Evolutionary conservation across 64 coral and sea anemone species (phyloP).

Genomic region (Actinia equina): DNA sequence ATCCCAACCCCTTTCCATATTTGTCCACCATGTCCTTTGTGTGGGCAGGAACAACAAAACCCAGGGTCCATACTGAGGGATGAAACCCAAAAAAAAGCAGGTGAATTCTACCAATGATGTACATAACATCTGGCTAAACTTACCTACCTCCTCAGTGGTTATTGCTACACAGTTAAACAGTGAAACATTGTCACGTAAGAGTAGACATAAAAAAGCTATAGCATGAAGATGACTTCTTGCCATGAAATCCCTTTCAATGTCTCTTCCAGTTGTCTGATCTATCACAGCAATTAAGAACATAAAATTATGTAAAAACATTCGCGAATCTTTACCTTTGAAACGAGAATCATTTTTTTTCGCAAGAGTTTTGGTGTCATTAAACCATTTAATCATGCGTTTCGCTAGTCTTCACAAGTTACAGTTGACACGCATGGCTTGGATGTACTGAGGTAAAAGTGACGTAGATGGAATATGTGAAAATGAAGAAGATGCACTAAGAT

Average conservation of each 20-base stretch:
- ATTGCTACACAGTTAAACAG: constrained; percentile 33
- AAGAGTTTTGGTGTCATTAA: constrained; percentile 40
- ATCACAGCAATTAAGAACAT: constrained; percentile 9
- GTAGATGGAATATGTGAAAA: constrained; percentile 16
- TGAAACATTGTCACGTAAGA: constrained; percentile 32
- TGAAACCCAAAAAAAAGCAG: background rate
- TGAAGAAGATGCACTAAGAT: background rate
- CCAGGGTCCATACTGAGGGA: background rate
- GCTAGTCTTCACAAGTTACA: constrained; percentile 22
- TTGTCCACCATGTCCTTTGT: constrained; percentile 27
- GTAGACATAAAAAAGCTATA: constrained; percentile 30
- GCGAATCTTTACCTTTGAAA: constrained; percentile 53
- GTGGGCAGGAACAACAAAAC: constrained; percentile 34
- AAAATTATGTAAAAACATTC: constrained; percentile 53
- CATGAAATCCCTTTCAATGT: too few relatives aligned
- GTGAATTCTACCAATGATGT: constrained; percentile 6
- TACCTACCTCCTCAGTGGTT: background rate
- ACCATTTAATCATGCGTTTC: constrained; percentile 34
- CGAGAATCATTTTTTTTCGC: constrained; percentile 41
- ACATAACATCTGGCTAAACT: constrained; percentile 32
- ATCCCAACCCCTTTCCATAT: constrained; percentile 25
- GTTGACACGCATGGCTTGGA: constrained; percentile 18
- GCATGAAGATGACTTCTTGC: constrained; percentile 52
- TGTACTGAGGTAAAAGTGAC: constrained; percentile 19
- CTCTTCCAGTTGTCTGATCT: too few relatives aligned